A percentile compares a stretch with the other conserved stretches of the same genome.
phyloP scores from a whole-genome alignment of 1,140 invertebrate species.

The Temnothorax nylanderi region DNA sequence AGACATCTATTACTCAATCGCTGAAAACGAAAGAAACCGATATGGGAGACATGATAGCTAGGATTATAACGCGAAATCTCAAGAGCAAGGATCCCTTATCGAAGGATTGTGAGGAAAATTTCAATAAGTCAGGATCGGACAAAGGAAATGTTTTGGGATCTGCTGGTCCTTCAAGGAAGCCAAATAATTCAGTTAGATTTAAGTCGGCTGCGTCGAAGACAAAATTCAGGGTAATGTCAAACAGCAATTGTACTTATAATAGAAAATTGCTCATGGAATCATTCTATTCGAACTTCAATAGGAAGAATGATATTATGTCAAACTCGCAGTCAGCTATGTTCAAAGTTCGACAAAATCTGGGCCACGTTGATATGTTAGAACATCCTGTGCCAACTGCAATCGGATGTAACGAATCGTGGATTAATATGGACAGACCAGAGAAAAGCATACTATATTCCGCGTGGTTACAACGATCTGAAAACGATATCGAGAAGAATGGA shows the following conservation, averaged over 20 bases:
- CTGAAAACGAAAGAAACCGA: neutral
- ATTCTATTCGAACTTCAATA: neutral
- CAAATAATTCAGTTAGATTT: neutral
- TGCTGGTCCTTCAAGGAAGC: neutral
- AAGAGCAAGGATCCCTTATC: neutral
- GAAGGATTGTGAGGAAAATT: neutral
- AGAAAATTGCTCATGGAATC: neutral
- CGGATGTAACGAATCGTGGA: neutral
- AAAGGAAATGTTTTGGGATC: neutral
- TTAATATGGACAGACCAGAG: slow-evolving; percentile 47
- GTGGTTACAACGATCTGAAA: slow-evolving; percentile 70
- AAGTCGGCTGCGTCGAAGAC: slow-evolving; percentile 2
- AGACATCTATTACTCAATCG: neutral
- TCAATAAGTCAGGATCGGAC: neutral
- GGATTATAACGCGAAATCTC: neutral
- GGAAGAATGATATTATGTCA: neutral
- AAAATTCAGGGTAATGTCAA: neutral
- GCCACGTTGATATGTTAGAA: neutral
- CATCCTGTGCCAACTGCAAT: neutral
- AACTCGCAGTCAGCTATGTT: neutral
- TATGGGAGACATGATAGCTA: neutral
- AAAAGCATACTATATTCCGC: slow-evolving; percentile 71
- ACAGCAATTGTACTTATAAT: neutral
- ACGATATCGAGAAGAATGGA: slow-evolving; percentile 13
- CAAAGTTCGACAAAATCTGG: neutral